These are phyloP conservation scores for Trachelus iudaicus DNA, from an alignment of 2,888 invertebrate species.

Conservation along the genomic window DNA sequence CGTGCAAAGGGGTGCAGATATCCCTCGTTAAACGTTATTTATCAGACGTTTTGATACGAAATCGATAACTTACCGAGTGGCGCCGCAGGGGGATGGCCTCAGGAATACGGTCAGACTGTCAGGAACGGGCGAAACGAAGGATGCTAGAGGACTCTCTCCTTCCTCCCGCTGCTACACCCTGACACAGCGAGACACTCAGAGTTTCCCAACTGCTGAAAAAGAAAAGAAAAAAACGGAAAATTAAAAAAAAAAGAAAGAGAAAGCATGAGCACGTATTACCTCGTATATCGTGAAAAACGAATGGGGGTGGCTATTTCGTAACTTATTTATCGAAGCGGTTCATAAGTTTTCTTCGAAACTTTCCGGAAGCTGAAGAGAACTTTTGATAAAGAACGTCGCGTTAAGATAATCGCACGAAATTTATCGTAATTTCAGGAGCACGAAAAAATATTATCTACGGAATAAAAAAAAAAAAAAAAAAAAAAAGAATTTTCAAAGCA, in stretches of 20 bases:
- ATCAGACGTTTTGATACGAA: slow-evolving; percentile 26
- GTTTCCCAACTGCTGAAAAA: slow-evolving; percentile 10
- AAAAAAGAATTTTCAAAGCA: background rate
- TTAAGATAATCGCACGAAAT: background rate
- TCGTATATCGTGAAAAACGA: background rate
- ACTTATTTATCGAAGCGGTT: background rate
- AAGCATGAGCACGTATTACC: background rate
- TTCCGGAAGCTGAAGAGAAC: background rate
- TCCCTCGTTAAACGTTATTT: slow-evolving; percentile 35
- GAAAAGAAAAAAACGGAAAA: slow-evolving; percentile 5
- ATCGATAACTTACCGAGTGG: slow-evolving; percentile 24
- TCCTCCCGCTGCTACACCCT: background rate
- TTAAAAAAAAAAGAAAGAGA: background rate
- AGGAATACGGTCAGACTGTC: slow-evolving; percentile 7
- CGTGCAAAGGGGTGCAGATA: background rate
- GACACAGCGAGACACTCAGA: background rate
- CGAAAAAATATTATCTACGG: background rate
- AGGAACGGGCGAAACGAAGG: background rate
- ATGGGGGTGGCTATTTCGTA: background rate
- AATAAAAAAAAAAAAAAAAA: background rate
- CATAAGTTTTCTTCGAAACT: background rate
- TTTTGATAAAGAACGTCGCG: background rate
- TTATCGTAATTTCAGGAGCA: background rate
- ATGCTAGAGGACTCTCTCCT: background rate
- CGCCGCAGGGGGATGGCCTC: background rate